Evolutionary conservation across 2,888 invertebrate genomes (phyloP), one percentile per base, ranked within the genome.

Genomic region (Volucella zonaria): DNA sequence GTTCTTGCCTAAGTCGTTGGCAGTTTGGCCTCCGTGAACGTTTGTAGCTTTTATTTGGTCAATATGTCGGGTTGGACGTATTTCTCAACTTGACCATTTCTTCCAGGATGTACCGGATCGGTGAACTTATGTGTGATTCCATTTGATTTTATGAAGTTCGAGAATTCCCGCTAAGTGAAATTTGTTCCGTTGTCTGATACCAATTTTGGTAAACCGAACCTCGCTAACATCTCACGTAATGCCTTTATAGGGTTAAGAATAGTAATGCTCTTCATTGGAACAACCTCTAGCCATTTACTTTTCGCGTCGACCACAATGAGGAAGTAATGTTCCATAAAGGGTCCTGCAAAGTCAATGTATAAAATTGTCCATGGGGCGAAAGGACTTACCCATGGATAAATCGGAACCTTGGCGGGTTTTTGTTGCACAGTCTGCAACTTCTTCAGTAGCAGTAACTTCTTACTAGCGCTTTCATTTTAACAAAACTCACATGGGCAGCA

Each of bases 341-440:
- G 66, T 49, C 58, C 59, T 10, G 58, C 58, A 8, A 66, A 75
- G 40, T 75, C 75, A 15, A 75, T 64, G 42, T 75, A 51, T 3
- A 75, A 1, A 0, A 49, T 14, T 42, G 56, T 42, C 75, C 64
- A 75, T 11, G 49, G 66, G 6, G n/a, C 8, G n/a, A n/a, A 40
- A 18, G 68, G 68, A 45, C 12, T n/a, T 43, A 54, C 66, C 66
- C 75, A 66, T 4, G 40, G 56, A 45, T 66, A 58, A 3, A 8
- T 1, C 6, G 40, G 31, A 1, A n/a, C 18, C 14, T 64, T 75
- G 8, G 40, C 2, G 14, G 62, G 56, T 74, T 74, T 43, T 8
- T 56, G 40, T 66, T 1, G 62, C 51, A 6, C 66, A 67, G 14
- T 14, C 51, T 4, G 18, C 59, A 75, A 11, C 66, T 62, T 45